These are phyloP conservation scores for Columba janthina DNA, from an alignment of 2,113 vertebrate species.

Conservation along the genomic window DNA sequence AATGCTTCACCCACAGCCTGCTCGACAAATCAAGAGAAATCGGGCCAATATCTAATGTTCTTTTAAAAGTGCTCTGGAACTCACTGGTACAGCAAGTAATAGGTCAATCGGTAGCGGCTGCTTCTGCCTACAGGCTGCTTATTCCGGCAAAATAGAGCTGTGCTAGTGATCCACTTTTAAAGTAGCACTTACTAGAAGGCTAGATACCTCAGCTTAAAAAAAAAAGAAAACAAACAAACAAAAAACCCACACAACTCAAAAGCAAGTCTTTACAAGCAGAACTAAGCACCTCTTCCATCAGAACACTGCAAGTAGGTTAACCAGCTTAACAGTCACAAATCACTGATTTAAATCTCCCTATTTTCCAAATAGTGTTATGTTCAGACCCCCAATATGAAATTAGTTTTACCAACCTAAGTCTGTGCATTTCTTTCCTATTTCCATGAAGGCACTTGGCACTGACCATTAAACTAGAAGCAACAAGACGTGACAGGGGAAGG, in stretches of 20 bases:
- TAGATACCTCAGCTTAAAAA: neutral
- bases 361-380: neutral
- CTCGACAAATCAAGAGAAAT: constrained; percentile 22
- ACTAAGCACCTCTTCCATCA: neutral
- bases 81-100: neutral
- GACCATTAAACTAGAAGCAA: neutral
- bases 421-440: neutral
- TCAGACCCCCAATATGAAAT: neutral
- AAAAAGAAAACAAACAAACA: no score
- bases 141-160: neutral
- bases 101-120: neutral
- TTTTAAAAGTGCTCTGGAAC: neutral
- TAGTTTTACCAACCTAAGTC: neutral
- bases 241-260: neutral
- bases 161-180: neutral
- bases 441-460: neutral
- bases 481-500: neutral
- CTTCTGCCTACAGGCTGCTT: neutral
- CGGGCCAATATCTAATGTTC: neutral
- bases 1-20: neutral
- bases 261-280: neutral
- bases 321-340: neutral
- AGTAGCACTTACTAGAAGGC: neutral
- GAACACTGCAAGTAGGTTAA: neutral
- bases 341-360: neutral